Conservation (phyloP, 2,888 invertebrate species). For the Tetragnatha montana region DNA sequence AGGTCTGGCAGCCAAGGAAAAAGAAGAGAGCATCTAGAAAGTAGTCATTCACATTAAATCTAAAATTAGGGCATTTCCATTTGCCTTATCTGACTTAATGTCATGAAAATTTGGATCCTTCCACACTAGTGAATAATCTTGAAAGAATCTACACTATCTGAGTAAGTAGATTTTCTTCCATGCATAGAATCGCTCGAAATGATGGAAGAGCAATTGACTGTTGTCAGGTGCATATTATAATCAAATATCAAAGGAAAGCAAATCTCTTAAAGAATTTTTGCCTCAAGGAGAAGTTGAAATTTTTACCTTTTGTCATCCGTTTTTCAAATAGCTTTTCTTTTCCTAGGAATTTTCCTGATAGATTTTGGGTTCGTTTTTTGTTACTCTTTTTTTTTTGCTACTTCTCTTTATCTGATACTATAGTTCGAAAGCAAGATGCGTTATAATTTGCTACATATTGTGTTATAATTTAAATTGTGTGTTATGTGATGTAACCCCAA, state of each 20-base stretch:
- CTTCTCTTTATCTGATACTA: too few relatives aligned
- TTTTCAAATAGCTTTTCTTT: not conserved
- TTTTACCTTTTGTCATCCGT: not conserved
- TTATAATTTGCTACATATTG: too few relatives aligned
- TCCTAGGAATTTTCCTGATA: not conserved
- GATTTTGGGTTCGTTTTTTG: too few relatives aligned
- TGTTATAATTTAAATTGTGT: too few relatives aligned
- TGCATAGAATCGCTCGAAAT: not conserved
- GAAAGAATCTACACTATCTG: not conserved
- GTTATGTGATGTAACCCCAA: too few relatives aligned
- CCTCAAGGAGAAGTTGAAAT: too few relatives aligned
- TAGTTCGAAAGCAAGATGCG: too few relatives aligned
- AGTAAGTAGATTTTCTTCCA: not conserved
- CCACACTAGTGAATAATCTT: conserved; percentile 3
- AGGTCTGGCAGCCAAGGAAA: conserved; percentile 20
- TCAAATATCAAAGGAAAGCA: not conserved
- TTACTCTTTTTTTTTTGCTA: too few relatives aligned
- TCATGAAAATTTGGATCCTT: conserved; percentile 15
- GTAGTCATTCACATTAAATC: conserved; percentile 12
- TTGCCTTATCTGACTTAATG: conserved; percentile 13
- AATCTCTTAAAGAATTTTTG: not conserved
- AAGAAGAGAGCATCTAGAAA: not conserved
- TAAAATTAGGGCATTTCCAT: conserved; percentile 35
- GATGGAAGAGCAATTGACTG: not conserved
- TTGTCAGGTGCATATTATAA: not conserved